Conservation (phyloP, 2,113 vertebrate genomes). For the Copsychus sechellarum region DNA sequence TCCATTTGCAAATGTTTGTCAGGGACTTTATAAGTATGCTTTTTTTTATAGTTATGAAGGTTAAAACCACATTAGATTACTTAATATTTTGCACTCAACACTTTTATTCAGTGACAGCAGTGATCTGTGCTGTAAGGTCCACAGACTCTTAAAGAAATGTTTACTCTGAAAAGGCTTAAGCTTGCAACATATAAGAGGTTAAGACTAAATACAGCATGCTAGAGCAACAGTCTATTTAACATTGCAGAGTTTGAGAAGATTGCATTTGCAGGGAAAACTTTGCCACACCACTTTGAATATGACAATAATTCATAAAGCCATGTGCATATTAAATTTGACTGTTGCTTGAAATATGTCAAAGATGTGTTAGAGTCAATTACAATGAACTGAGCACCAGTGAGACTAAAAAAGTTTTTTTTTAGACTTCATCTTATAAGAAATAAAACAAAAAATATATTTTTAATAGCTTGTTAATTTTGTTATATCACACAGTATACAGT, state of each 20-base stretch:
- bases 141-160: not conserved
- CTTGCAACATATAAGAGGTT: not conserved
- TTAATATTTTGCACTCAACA: not conserved
- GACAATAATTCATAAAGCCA: not conserved
- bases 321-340: not conserved
- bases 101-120: not conserved
- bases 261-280: not conserved
- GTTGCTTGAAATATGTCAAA: not conserved
- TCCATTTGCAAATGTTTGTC: not conserved
- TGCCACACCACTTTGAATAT: not conserved
- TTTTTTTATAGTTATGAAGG: not conserved
- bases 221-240: not conserved
- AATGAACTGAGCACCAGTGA: not conserved
- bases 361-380: not conserved
- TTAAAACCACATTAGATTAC: not conserved
- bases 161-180: not conserved
- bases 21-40: not conserved
- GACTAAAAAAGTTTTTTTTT: not conserved
- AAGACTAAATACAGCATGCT: not conserved
- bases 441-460: not conserved
- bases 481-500: not conserved
- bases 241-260: not conserved
- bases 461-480: not conserved
- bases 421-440: not conserved
- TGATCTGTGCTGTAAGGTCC: not conserved